Evolutionary conservation across 2,113 vertebrate genomes (phyloP).

Genomic region (Turdus rufiventris): DNA sequence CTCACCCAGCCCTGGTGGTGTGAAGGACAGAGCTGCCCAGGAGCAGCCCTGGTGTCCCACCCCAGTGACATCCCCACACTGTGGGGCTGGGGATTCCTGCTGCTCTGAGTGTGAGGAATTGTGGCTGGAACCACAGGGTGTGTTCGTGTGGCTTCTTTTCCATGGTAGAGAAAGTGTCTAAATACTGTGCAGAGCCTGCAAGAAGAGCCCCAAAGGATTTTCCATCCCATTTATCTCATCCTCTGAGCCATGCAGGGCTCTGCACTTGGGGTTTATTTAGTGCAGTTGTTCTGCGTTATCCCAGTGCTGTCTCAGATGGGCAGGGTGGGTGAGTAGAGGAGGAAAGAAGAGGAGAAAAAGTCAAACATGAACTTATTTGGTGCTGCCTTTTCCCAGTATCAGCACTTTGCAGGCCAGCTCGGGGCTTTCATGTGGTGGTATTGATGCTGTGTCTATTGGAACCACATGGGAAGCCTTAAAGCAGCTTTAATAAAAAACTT

Average conservation of each 20-base stretch:
- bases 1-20: no score
- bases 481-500: conserved; percentile 41
- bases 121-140: background rate
- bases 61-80: fast-evolving
- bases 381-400: conserved; percentile 34
- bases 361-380: conserved; percentile 13
- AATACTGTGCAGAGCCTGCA: background rate
- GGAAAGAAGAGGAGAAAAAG: background rate
- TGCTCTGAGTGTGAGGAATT: background rate
- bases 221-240: background rate
- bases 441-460: conserved; percentile 47
- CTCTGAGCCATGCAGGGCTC: background rate
- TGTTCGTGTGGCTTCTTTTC: background rate
- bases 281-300: conserved; percentile 10
- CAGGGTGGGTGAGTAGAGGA: background rate
- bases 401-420: conserved; percentile 49
- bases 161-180: background rate
- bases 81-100: background rate
- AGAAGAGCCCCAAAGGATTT: background rate
- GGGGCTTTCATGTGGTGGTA: conserved; percentile 58
- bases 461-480: conserved; percentile 57
- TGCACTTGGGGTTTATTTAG: background rate
- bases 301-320: background rate
- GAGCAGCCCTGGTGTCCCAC: background rate
- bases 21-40: background rate